Base-by-base conservation (phyloP, 2,797 vertebrate genomes). In the Champsocephalus gunnari region DNA sequence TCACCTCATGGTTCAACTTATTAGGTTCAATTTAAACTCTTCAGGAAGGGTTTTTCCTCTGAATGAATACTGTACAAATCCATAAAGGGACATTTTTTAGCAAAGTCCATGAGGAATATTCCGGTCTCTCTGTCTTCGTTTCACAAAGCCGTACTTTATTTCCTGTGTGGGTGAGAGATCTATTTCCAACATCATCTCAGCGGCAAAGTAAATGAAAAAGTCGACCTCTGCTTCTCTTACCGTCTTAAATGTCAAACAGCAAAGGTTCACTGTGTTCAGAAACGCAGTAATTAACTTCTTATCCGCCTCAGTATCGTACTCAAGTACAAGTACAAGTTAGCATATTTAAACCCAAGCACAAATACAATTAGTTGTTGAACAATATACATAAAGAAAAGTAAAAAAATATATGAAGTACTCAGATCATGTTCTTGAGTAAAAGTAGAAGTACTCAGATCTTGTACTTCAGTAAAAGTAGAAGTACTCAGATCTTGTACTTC, bases 161-260 rank as follows among this genome's bases (percentile, higher is more conserved):
- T 49, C 41, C 47, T 34, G 71, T 71, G 73, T 68, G 56, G 57
- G 73, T 57, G 70, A 79, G 66, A 9, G 49, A 47, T 53, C 47
- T 84, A 59, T 86, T 86, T 82, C 53, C 70, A 81, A 59, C 66
- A 19, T 79, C 65, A 62, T 61, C 74, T 81, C 68, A 0, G 66
- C 50, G 9, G 71, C 70, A 82, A 81, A 85, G 84, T 69, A 87
- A 81, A 81, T 62, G 80, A 73, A 75, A 75, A 84, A 77, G 77
- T 85, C 73, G 65, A 70, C 82, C 63, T 83, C 56, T 82, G 63
- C 71, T 50, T 77, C 73, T 85, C 51, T 70, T 3, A 28, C 4
- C 54, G 65, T 10, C 70, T 77, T 84, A 88, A 88, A 91, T 90
- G 88, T 90, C 86, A 88, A 11, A 71, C 75, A 65, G 62, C 61